Percentiles rank a stretch among this genome's conserved stretches.
Evolutionary conservation across 2,888 invertebrate species (phyloP).

Genomic region (Cynaeus angustus): DNA sequence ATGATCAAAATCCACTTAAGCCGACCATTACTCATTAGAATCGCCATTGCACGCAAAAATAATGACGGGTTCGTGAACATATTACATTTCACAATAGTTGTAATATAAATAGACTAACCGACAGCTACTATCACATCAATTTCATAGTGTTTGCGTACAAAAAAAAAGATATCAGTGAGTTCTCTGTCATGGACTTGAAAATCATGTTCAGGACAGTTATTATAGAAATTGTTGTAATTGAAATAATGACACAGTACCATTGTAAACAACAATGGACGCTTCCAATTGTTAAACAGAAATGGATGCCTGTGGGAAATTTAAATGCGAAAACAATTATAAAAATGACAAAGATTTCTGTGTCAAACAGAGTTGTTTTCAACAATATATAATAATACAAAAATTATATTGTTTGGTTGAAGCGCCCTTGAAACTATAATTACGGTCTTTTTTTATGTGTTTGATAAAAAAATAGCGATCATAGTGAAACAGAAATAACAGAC

Average conservation of each 20-base stretch:
- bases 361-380: constrained; percentile 36
- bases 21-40: constrained; percentile 27
- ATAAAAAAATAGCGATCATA: constrained; percentile 9
- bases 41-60: constrained; percentile 38
- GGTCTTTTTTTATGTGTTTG: neutral
- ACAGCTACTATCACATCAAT: constrained; percentile 52
- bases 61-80: constrained; percentile 28
- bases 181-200: constrained; percentile 52
- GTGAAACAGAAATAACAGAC: constrained; percentile 5
- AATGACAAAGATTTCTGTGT: constrained; percentile 34
- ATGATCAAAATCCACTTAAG: constrained; percentile 37
- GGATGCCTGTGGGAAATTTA: constrained; percentile 39
- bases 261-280: constrained; percentile 57
- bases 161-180: constrained; percentile 51
- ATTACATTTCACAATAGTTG: constrained; percentile 51
- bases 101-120: constrained; percentile 49
- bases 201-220: constrained; percentile 57
- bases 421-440: constrained; percentile 16
- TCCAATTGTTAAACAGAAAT: constrained; percentile 54
- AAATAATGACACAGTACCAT: constrained; percentile 58
- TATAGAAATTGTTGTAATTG: constrained; percentile 59
- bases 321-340: constrained; percentile 34
- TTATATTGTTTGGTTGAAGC: constrained; percentile 21
- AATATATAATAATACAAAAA: constrained; percentile 34
- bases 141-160: constrained; percentile 56